Evolutionary conservation across 2,113 vertebrate species (phyloP), one percentile per base, ranked within the genome.

Genomic region (Etheostoma cragini): DNA sequence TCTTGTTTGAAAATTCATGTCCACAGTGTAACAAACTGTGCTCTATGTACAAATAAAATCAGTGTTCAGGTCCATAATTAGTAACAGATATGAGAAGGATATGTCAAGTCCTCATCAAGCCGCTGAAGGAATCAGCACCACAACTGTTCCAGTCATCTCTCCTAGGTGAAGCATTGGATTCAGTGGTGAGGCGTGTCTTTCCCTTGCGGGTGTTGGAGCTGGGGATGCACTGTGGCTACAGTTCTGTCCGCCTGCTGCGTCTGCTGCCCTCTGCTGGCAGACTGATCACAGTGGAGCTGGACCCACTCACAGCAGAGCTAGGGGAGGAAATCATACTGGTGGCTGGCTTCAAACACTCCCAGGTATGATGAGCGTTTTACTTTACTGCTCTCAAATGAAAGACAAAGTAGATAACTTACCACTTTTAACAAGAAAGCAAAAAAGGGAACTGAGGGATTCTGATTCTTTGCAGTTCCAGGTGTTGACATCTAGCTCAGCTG

Each of bases 321-420:
- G 91, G 89, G 11, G 94, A 95, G 82, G 94, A 95, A 75, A 78
- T 95, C 88, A 88, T 95, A 1, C 78, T 95, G 45, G 90, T 95
- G 62, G 76, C 93, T 21, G 94, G 95, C 1, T 94, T 94, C 67
- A 94, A 94, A 83, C 83, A 87, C 77, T 24, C 86, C 6, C 92
- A 88, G 87, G 89, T 90, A 50, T n/a, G 5, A 61, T 21, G 0
- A 17, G 14, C 5, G 16, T 13, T 53, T 45, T 2, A 24, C 0
- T 47, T 33, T 4, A 33, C 6, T 22, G 7, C 17, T 42, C 19
- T 49, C 11, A 6, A 8, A 64, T 42, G 24, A 54, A 16, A 72
- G 5, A 16, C 8, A 16, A 12, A 19, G 4, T n/a, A 11, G 1
- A 7, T 21, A 52, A 7, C 0, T 0, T 22, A 12, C 0, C 16